Evolutionary conservation across 2,113 vertebrate species (phyloP).

Genomic region (Tretioscincus oriximinensis): DNA sequence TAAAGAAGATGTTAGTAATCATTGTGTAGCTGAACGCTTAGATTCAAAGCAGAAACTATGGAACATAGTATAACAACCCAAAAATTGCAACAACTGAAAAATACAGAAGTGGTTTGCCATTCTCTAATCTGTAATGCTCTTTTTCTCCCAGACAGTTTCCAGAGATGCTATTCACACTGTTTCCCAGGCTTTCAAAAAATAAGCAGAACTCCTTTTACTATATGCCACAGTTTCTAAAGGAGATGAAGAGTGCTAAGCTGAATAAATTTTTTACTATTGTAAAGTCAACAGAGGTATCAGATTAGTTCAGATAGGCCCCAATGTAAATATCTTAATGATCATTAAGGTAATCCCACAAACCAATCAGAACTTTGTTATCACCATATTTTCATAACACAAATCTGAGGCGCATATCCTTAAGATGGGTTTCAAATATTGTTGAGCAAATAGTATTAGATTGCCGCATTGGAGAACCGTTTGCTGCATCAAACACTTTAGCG

Average conservation of each 20-base stretch:
- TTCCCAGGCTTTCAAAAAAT: not conserved
- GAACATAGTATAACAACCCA: too few species aligned
- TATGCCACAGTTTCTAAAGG: not conserved
- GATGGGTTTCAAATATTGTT: constrained; percentile 47
- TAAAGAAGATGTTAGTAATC: too few species aligned
- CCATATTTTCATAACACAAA: constrained; percentile 53
- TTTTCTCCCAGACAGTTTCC: not conserved
- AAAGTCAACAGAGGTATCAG: constrained; percentile 28
- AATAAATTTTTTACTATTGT: not conserved
- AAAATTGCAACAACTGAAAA: too few species aligned
- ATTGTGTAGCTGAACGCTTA: too few species aligned
- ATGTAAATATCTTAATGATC: constrained; percentile 32
- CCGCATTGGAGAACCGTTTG: constrained; percentile 51
- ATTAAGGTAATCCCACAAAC: constrained; percentile 35
- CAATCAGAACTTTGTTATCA: constrained; percentile 46
- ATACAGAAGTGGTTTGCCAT: too few species aligned
- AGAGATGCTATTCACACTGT: not conserved
- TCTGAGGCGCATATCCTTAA: constrained; percentile 52
- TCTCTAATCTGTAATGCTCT: too few species aligned
- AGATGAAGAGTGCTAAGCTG: not conserved
- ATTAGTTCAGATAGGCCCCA: constrained; percentile 28
- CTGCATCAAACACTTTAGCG: constrained; percentile 64
- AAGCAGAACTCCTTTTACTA: not conserved
- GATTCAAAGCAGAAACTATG: too few species aligned
- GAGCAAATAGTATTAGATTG: constrained; percentile 47